Base-by-base conservation (phyloP, 1,140 invertebrate genomes). In the Drosophila watanabei region DNA sequence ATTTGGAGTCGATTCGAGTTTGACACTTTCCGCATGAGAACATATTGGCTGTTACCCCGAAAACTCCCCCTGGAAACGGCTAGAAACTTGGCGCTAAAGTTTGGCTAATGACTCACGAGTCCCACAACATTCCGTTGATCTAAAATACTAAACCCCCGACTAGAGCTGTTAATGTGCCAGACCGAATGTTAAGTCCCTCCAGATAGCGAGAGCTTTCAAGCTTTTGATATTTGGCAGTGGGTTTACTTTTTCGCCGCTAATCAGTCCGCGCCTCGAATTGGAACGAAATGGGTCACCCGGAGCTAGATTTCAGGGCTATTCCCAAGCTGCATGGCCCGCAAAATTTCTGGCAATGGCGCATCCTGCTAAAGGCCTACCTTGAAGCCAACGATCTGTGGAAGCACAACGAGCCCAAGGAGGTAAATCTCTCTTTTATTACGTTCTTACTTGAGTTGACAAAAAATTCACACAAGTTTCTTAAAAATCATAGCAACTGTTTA, bases 291-390 rank as follows among this genome's bases (percentile, higher is more conserved):
- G 83, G 77, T 77, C 85, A 88, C 45, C 18, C 60, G 24, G 46
- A 63, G 32, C 41, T 88, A 62, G 80, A 88, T 48, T 88, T 89
- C 11, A 77, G 81, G 37, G 61, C 80, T 5, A 88, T 88, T 45
- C 84, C 84, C 8, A 80, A 77, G 18, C 28, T 88, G 5, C 66
- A 85, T 24, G 81, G 85, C 2, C 49, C 59, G 14, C 64, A 84
- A 14, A 88, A 88, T 28, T 88, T 75, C 32, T 88, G 84, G 84
- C 77, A 80, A 37, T 88, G 84, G 84, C 64, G 65, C 20, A 75
- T 88, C 63, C 81, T 88, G 5, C 6, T 88, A 20, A 62, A 56
- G 14, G 13, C 80, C 46, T 88, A 79, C 37, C 52, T 88, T 32
- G 84, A 88, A 5, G 63, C 77, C 13, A 56, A 46, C 11, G 84